phyloP scores from a whole-genome alignment of 2,113 vertebrate species.

The Gobius niger region DNA sequence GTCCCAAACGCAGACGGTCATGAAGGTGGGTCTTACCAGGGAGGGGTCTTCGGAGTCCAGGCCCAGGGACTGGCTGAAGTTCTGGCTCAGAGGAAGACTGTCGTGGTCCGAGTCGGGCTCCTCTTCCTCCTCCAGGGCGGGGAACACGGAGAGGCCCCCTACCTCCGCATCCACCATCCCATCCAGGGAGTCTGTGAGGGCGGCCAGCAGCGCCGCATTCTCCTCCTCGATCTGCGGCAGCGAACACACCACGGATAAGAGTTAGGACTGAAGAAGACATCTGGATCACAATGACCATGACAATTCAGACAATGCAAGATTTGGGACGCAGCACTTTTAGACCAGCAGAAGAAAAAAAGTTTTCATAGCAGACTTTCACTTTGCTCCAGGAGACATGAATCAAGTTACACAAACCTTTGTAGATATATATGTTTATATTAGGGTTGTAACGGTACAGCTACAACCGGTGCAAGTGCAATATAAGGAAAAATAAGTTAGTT shows the following conservation, averaged over 20 bases:
- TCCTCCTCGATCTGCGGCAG: slow-evolving; percentile 86
- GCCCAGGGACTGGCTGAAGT: slow-evolving; percentile 72
- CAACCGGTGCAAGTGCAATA: too few relatives aligned
- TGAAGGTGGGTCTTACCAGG: slow-evolving; percentile 81
- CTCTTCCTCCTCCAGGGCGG: slow-evolving; percentile 78
- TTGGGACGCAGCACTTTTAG: too few relatives aligned
- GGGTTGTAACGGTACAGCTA: too few relatives aligned
- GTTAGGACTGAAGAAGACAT: too few relatives aligned
- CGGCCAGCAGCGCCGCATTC: slow-evolving; percentile 93
- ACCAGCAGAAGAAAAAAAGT: too few relatives aligned
- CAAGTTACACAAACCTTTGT: too few relatives aligned
- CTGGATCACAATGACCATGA: too few relatives aligned
- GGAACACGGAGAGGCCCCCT: slow-evolving; percentile 88
- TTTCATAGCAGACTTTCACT: too few relatives aligned
- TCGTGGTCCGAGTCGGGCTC: slow-evolving; percentile 74
- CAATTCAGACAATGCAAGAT: too few relatives aligned
- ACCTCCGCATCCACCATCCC: slow-evolving; percentile 91
- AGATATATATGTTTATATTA: too few relatives aligned
- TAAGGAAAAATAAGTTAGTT: too few relatives aligned
- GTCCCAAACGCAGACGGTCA: not conserved
- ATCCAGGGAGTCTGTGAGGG: slow-evolving; percentile 92
- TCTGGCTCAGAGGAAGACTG: slow-evolving; percentile 68
- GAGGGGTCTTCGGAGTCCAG: slow-evolving; percentile 90
- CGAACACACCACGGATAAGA: slow-evolving; percentile 6
- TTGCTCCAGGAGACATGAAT: too few relatives aligned